These are phyloP conservation scores for Aphidius gifuensis DNA, from an alignment of 1,140 invertebrate genomes.

Conservation along the genomic window DNA sequence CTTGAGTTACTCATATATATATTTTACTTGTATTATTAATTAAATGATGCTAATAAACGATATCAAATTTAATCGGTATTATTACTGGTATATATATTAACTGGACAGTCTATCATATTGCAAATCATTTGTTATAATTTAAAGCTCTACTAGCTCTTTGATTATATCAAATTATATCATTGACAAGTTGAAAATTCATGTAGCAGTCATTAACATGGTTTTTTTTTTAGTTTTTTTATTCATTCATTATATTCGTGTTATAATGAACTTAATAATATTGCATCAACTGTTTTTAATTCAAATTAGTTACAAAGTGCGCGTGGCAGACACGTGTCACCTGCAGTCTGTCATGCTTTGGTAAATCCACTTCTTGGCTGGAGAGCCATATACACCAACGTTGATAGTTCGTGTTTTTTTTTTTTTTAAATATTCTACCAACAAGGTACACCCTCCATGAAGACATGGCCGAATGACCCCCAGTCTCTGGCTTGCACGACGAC, in stretches of 20 bases:
- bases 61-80: conserved; percentile 20
- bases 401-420: conserved; percentile 14
- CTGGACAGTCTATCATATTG: background rate
- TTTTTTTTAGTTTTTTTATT: too few species aligned
- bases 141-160: too few species aligned
- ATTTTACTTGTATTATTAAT: conserved; percentile 17
- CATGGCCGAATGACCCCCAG: conserved; percentile 46
- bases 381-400: background rate
- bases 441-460: conserved; percentile 43
- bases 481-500: conserved; percentile 30
- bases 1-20: background rate
- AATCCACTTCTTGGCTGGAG: background rate
- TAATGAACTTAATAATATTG: conserved; percentile 1
- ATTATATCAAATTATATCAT: too few species aligned
- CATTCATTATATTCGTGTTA: too few species aligned
- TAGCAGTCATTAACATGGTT: too few species aligned
- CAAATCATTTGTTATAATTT: too few species aligned
- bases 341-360: conserved; percentile 48
- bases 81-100: conserved; percentile 1
- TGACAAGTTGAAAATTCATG: too few species aligned
- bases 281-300: conserved; percentile 21
- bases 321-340: conserved; percentile 52
- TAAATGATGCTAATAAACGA: conserved; percentile 18
- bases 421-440: conserved; percentile 8
- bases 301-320: conserved; percentile 32